Evolutionary conservation across 2,113 vertebrate species (phyloP), one percentile per base, ranked within the genome.

Genomic region (Chloropsis hardwickii): DNA sequence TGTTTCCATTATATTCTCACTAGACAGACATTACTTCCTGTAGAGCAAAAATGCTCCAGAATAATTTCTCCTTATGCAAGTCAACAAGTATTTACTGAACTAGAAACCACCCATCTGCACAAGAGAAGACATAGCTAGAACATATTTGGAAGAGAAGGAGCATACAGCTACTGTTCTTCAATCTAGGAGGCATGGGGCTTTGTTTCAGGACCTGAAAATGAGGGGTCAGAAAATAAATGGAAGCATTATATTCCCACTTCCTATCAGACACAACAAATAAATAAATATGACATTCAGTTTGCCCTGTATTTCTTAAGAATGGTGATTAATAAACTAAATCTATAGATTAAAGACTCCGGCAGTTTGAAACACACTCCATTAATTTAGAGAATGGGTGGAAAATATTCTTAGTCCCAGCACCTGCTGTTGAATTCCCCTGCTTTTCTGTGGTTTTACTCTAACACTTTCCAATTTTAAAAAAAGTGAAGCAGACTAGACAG

Each of bases 391-490:
- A 62, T 9, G 19, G 56, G 12, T 86, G 76, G 90, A 86, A 95
- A 95, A 93, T 93, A 67, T 45, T 93, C 61, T 88, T 66, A 83
- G 22, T 65, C 64, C 4, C 48, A 86, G 61, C 92, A 94, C 88
- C 85, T 97, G 74, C 74, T 92, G 21, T 76, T 93, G 71, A 94
- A 93, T 92, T 86, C 33, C 29, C 16, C 20, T 58, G 9, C 40
- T 96, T 78, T 94, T 90, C 80, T 94, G 82, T 86, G 92, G 79
- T 78, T 83, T 95, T 93, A 58, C 42, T 67, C 9, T 66, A 76
- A 70, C 5, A 51, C 39, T 92, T 94, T 83, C 71, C 82, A 92
- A 23, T 80, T 94, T 66, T 14, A 51, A 93, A 81, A 81, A 78
- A 85, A 76, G 27, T 27, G 10, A 93, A 88, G 50, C 28, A 88